These are phyloP conservation scores for Lithophane leautieri DNA, from an alignment of 2,888 invertebrate genomes.

Conservation along the genomic window DNA sequence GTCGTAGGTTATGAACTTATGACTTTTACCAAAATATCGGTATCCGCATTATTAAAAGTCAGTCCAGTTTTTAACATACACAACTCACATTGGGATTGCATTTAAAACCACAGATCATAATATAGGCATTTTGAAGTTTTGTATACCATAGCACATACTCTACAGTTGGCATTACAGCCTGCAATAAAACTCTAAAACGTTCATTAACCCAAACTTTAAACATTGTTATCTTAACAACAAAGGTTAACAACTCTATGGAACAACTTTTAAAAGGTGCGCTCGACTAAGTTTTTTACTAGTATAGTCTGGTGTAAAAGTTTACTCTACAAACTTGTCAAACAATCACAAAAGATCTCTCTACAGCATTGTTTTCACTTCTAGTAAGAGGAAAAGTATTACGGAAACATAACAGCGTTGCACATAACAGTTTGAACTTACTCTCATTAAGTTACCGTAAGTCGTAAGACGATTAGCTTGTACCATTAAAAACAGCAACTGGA, in stretches of 20 bases:
- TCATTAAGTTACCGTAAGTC: constrained; percentile 64
- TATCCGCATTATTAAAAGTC: not conserved
- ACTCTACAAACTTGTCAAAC: constrained; percentile 50
- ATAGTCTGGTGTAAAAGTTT: constrained; percentile 36
- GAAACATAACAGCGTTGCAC: constrained; percentile 50
- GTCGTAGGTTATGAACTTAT: not conserved
- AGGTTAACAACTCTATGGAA: constrained; percentile 32
- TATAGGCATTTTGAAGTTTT: not conserved
- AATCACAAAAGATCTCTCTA: constrained; percentile 47
- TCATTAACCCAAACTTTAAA: constrained; percentile 25
- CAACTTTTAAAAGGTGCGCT: constrained; percentile 5
- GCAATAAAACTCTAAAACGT: constrained; percentile 19
- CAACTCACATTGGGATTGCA: not conserved
- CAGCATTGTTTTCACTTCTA: constrained; percentile 56
- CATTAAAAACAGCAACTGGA: constrained; percentile 35
- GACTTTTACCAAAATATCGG: not conserved
- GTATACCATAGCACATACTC: constrained; percentile 1
- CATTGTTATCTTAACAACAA: constrained; percentile 39
- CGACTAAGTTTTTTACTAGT: constrained; percentile 9
- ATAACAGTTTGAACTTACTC: constrained; percentile 62
- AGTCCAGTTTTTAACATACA: not conserved
- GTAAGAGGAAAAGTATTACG: constrained; percentile 61
- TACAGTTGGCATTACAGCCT: not conserved
- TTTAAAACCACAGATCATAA: not conserved
- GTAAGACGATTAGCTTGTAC: constrained; percentile 51